A percentile compares a stretch with the other conserved stretches of the same genome.
Evolutionary conservation across 2,113 vertebrate species (phyloP).

Genomic region (Pitta sordida): DNA sequence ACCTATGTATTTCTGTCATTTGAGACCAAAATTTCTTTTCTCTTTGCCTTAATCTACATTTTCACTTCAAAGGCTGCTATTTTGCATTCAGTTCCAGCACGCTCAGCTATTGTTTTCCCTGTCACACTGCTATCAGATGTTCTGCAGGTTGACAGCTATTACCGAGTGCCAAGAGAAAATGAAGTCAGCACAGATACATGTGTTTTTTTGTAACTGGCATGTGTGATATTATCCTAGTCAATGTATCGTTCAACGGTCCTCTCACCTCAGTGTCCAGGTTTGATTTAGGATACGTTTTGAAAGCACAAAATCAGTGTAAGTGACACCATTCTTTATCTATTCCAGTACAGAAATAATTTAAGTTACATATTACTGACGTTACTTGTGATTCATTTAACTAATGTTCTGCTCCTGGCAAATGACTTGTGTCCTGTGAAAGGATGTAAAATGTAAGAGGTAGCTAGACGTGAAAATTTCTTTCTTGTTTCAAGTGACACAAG

Average conservation of each 20-base stretch:
- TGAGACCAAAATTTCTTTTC: neutral
- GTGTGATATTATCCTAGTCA: slow-evolving; percentile 11
- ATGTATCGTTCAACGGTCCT: neutral
- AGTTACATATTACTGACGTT: slow-evolving; percentile 14
- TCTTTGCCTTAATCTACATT: neutral
- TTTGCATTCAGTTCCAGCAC: neutral
- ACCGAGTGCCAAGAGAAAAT: neutral
- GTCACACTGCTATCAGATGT: neutral
- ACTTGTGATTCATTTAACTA: neutral
- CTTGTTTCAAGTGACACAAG: neutral
- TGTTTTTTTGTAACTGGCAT: neutral
- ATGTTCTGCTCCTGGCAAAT: slow-evolving; percentile 6
- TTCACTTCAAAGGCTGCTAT: neutral
- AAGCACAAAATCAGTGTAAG: neutral
- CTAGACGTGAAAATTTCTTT: neutral
- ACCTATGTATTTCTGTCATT: neutral
- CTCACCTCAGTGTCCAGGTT: neutral
- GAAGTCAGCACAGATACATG: slow-evolving; percentile 46
- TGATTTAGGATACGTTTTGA: slow-evolving; percentile 24
- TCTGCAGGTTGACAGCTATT: slow-evolving; percentile 30
- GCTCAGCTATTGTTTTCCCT: neutral
- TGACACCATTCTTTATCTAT: slow-evolving; percentile 3
- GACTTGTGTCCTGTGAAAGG: neutral
- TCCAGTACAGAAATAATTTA: slow-evolving; percentile 6
- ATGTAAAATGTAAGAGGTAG: neutral